phyloP scores from a whole-genome alignment of 2,888 invertebrate species.

The Zygothrica quintamaculata region DNA sequence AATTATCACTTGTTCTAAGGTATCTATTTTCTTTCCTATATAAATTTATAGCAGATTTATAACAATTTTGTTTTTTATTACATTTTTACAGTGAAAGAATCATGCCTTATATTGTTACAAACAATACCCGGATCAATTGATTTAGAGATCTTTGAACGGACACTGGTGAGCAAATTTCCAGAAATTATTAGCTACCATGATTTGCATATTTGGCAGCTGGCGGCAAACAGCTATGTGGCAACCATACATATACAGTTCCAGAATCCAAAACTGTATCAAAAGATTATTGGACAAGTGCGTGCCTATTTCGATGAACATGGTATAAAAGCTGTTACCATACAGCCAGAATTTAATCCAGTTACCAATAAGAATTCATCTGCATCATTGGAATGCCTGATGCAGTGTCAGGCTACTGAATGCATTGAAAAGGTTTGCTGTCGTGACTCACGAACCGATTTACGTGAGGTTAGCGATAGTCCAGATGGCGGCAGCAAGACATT shows the following conservation, averaged over 20 bases:
- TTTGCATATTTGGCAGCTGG: conserved; percentile 95
- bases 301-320: conserved; percentile 92
- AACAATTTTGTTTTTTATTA: conserved; percentile 12
- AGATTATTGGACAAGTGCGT: conserved; percentile 87
- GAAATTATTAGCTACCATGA: conserved; percentile 92
- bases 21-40: too few relatives aligned
- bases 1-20: too few relatives aligned
- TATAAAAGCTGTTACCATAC: conserved; percentile 93
- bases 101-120: conserved; percentile 94
- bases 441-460: conserved; percentile 77
- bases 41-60: conserved; percentile 8
- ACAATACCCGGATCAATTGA: conserved; percentile 96
- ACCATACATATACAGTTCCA: conserved; percentile 93
- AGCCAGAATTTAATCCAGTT: conserved; percentile 90
- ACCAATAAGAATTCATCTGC: conserved; percentile 64
- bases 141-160: conserved; percentile 88
- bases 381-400: conserved; percentile 81
- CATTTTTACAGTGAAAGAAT: conserved; percentile 91
- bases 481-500: conserved; percentile 30
- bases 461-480: conserved; percentile 68
- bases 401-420: conserved; percentile 79
- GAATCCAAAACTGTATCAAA: conserved; percentile 87
- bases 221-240: conserved; percentile 91
- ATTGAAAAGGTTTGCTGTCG: conserved; percentile 82
- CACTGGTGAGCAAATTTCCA: conserved; percentile 88